Evolutionary conservation across 1,140 invertebrate genomes (phyloP).

Genomic region (Scaptomyza hsui): DNA sequence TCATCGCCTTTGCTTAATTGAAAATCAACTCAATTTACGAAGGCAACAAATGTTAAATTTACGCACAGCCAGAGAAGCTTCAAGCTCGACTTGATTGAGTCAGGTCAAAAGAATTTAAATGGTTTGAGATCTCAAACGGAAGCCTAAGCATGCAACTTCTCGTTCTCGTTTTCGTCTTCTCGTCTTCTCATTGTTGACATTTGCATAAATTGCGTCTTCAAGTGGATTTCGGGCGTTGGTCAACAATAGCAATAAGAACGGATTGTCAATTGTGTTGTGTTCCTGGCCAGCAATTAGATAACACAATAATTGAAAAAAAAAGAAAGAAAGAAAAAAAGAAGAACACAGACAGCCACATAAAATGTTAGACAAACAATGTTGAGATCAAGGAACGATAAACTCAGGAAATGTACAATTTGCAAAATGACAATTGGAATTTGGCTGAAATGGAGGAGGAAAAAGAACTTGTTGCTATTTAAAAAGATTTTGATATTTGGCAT

Average conservation of each 20-base stretch:
- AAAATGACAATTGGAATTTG: constrained; percentile 5
- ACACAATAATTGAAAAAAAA: constrained; percentile 31
- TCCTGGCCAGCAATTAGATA: constrained; percentile 31
- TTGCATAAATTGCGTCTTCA: constrained; percentile 74
- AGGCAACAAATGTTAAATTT: constrained; percentile 13
- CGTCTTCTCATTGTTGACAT: constrained; percentile 36
- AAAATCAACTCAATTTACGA: constrained; percentile 63
- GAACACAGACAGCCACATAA: constrained; percentile 1
- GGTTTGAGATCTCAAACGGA: constrained; percentile 49
- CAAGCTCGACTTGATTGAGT: constrained; percentile 81
- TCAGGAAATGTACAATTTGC: constrained; percentile 42
- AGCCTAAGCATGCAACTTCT: constrained; percentile 59
- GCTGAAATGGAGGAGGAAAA: background rate
- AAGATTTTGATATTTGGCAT: no score
- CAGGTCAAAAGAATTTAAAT: constrained; percentile 83
- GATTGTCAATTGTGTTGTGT: constrained; percentile 27
- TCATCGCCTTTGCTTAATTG: constrained; percentile 52
- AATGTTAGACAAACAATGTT: constrained; percentile 4
- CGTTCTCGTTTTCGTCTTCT: background rate
- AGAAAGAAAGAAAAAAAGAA: constrained; percentile 15
- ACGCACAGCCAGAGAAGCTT: constrained; percentile 42
- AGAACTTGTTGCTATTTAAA: background rate
- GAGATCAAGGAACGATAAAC: constrained; percentile 14
- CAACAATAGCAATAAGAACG: no score
- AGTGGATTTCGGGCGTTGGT: constrained; percentile 32